phyloP scores from a whole-genome alignment of 2,113 vertebrate genomes.

The Bothrops jararaca region DNA sequence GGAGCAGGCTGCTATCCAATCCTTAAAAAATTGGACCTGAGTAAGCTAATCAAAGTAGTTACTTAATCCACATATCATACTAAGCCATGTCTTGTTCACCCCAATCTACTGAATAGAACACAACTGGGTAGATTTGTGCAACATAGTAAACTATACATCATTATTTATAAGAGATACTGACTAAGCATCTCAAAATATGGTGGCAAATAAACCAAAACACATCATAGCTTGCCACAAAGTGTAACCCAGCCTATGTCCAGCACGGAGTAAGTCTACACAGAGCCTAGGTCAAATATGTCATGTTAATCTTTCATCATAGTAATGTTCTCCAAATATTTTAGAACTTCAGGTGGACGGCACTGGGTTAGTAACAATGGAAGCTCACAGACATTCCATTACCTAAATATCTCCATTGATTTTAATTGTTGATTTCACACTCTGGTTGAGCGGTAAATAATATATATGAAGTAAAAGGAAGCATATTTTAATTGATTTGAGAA shows the following conservation, averaged over 20 bases:
- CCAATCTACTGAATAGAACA: not conserved
- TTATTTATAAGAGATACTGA: not conserved
- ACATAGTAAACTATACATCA: not conserved
- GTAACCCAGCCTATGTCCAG: not conserved
- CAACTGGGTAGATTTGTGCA: not conserved
- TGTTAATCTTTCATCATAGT: not conserved
- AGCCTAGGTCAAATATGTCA: not conserved
- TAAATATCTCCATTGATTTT: constrained; percentile 30
- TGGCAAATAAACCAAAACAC: not conserved
- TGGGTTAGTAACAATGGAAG: not conserved
- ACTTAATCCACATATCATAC: not conserved
- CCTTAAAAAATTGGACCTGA: not conserved
- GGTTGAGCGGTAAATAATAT: constrained; percentile 65
- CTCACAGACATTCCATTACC: not conserved
- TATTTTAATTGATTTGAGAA: constrained; percentile 37
- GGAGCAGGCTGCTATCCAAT: not conserved
- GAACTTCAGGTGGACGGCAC: not conserved
- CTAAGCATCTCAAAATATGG: not conserved
- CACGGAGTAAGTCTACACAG: not conserved
- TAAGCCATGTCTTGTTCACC: not conserved
- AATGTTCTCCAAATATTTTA: not conserved
- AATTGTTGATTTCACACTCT: constrained; percentile 35
- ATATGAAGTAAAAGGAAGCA: constrained; percentile 58
- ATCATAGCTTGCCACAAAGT: not conserved
- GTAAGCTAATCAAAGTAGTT: not conserved